These are phyloP conservation scores for Wasmannia auropunctata DNA, from an alignment of 1,140 invertebrate genomes.

Conservation along the genomic window DNA sequence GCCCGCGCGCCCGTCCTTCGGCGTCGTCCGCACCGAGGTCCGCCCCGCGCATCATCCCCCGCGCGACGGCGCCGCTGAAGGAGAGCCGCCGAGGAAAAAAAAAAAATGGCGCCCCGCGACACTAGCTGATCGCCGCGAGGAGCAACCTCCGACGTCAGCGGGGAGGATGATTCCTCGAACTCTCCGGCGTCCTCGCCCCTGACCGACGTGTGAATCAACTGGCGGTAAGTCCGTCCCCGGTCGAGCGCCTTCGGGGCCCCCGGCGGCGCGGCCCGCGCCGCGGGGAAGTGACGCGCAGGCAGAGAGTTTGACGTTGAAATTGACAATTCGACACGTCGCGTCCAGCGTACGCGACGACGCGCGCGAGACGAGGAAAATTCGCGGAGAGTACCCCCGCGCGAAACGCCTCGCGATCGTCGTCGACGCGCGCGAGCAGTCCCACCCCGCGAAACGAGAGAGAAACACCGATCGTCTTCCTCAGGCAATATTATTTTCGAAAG, in stretches of 20 bases:
- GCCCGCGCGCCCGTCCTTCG: neutral
- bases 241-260: too few species aligned
- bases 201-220: conserved; percentile 57
- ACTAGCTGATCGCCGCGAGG: conserved; percentile 66
- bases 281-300: too few species aligned
- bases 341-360: neutral
- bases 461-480: neutral
- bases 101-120: conserved; percentile 62
- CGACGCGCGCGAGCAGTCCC: too few species aligned
- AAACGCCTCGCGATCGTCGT: neutral
- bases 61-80: neutral
- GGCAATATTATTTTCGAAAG: neutral
- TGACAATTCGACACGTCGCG: neutral
- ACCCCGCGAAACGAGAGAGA: neutral
- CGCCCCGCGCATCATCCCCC: neutral
- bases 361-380: neutral
- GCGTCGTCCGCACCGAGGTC: neutral
- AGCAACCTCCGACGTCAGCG: conserved; percentile 58
- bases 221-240: conserved; percentile 62
- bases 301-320: neutral
- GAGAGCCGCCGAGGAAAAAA: conserved; percentile 28
- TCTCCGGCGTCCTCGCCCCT: conserved; percentile 69
- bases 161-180: conserved; percentile 70
- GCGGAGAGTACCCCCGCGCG: too few species aligned
- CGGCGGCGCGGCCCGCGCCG: too few species aligned